phyloP scores from a whole-genome alignment of 1,140 invertebrate genomes.

The Zaprionus gabonicus region DNA sequence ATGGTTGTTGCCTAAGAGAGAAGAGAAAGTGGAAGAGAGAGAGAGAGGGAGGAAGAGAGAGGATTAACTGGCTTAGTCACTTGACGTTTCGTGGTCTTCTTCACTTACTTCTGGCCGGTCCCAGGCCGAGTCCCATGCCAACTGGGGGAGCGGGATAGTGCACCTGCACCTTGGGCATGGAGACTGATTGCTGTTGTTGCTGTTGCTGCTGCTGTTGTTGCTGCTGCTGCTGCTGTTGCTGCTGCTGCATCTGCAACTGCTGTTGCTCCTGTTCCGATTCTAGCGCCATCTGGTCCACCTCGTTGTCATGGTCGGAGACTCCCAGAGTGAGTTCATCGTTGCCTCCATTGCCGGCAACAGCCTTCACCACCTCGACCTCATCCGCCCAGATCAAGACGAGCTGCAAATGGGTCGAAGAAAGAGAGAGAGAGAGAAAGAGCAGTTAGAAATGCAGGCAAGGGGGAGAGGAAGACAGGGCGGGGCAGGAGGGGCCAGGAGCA shows the following conservation, averaged over 20 bases:
- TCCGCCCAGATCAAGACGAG: constrained; percentile 80
- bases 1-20: constrained; percentile 66
- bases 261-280: constrained; percentile 88
- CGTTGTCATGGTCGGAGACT: constrained; percentile 86
- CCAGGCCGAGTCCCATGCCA: constrained; percentile 80
- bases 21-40: neutral
- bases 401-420: constrained; percentile 53
- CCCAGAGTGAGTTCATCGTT: constrained; percentile 73
- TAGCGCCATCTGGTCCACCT: constrained; percentile 88
- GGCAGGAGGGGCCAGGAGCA: neutral
- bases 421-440: neutral
- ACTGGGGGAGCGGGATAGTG: constrained; percentile 82
- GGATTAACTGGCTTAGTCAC: neutral
- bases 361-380: constrained; percentile 88
- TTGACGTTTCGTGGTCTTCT: neutral
- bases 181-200: constrained; percentile 85
- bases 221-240: constrained; percentile 86
- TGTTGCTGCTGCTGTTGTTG: constrained; percentile 86
- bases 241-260: constrained; percentile 86
- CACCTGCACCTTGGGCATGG: constrained; percentile 74
- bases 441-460: constrained; percentile 12
- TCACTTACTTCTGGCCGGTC: constrained; percentile 77
- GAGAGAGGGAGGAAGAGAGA: neutral
- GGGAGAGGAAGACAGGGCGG: constrained; percentile 2
- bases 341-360: constrained; percentile 83